phyloP scores from a whole-genome alignment of 2,888 invertebrate species.

The Xanthorhoe designata region DNA sequence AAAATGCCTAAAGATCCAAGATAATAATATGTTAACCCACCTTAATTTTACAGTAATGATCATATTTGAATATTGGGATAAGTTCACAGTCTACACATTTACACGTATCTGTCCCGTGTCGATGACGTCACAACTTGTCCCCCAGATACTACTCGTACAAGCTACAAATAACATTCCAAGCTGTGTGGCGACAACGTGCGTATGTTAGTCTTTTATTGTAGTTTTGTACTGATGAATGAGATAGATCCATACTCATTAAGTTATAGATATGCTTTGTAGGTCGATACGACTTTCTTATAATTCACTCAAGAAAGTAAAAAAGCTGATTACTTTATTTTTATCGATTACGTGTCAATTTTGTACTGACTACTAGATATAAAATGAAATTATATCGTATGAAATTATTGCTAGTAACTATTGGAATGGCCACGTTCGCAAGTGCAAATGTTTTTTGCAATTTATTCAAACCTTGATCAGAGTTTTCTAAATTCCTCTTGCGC shows the following conservation, averaged over 20 bases:
- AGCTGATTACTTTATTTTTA: too few relatives aligned
- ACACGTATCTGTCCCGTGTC: constrained; percentile 2
- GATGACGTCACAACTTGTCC: constrained; percentile 22
- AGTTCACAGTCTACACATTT: constrained; percentile 13
- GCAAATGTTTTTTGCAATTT: not conserved
- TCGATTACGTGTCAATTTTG: too few relatives aligned
- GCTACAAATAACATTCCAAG: constrained; percentile 11
- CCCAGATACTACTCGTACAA: not conserved
- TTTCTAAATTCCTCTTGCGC: constrained; percentile 17
- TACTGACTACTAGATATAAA: too few relatives aligned
- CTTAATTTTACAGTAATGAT: not conserved
- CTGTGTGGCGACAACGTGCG: constrained; percentile 10
- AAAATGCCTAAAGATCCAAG: too few relatives aligned
- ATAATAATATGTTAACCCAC: too few relatives aligned
- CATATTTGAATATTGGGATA: constrained; percentile 6
- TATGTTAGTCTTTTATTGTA: not conserved
- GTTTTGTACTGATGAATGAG: not conserved
- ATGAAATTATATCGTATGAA: too few relatives aligned
- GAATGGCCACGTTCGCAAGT: too few relatives aligned
- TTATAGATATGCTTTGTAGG: too few relatives aligned
- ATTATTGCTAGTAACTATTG: too few relatives aligned
- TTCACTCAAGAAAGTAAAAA: too few relatives aligned
- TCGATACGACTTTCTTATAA: too few relatives aligned
- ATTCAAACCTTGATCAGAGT: not conserved
- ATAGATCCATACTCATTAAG: too few relatives aligned